Evolutionary conservation across 2,888 invertebrate genomes (phyloP).

Genomic region (Stenolophus ochropezus): DNA sequence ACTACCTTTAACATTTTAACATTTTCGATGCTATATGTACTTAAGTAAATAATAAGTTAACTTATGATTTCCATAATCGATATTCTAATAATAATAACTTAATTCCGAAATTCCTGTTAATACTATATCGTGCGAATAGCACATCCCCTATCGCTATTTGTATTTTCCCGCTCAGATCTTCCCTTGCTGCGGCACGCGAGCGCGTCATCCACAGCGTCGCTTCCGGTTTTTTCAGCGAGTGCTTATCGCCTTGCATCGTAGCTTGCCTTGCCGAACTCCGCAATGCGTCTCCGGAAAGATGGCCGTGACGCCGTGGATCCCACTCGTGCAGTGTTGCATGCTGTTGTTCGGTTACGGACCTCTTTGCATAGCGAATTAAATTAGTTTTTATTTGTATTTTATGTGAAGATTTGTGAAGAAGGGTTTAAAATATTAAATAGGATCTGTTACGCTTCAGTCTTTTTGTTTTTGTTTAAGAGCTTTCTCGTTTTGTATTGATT

Average conservation of each 20-base stretch:
- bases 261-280: constrained; percentile 27
- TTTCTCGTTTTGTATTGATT: not conserved
- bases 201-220: not conserved
- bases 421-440: constrained; percentile 28
- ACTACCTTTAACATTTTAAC: no score
- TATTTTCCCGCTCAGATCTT: not conserved
- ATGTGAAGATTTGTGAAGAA: not conserved
- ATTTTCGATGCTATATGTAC: no score
- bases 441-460: not conserved
- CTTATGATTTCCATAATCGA: no score
- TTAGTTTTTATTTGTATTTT: constrained; percentile 18
- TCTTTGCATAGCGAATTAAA: constrained; percentile 33
- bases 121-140: not conserved
- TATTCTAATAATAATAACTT: not conserved
- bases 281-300: constrained; percentile 46
- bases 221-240: constrained; percentile 31
- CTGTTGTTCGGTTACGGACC: not conserved
- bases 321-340: constrained; percentile 20
- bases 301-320: constrained; percentile 9
- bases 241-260: constrained; percentile 29
- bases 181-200: constrained; percentile 18
- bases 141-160: not conserved
- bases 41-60: no score
- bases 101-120: not conserved
- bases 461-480: constrained; percentile 3